Evolutionary conservation across 1,140 invertebrate species (phyloP).

Genomic region (Dryas iulia): DNA sequence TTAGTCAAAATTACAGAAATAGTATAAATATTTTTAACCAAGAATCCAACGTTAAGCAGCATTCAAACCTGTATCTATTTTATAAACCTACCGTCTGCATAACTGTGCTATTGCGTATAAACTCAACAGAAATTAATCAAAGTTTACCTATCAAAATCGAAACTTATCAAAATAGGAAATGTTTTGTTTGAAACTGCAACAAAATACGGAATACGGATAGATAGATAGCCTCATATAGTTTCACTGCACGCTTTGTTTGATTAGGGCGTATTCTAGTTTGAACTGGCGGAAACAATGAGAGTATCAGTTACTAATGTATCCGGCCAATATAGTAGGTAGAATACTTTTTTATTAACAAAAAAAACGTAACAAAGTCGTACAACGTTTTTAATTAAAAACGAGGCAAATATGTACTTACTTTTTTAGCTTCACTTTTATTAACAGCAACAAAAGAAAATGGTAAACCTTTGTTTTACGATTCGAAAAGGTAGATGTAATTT

Average conservation of each 20-base stretch:
- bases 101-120: too few relatives aligned
- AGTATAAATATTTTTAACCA: too few relatives aligned
- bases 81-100: too few relatives aligned
- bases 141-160: background rate
- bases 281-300: background rate
- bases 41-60: too few relatives aligned
- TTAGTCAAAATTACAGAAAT: too few relatives aligned
- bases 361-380: background rate
- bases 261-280: background rate
- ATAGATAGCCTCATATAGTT: background rate
- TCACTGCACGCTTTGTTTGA: background rate
- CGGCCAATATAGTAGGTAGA: background rate
- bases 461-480: constrained; percentile 7
- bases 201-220: background rate
- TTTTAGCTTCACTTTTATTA: constrained; percentile 9
- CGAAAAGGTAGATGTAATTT: constrained; percentile 9
- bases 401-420: background rate
- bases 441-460: constrained; percentile 9
- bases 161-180: background rate
- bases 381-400: background rate
- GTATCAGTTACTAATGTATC: constrained; percentile 16
- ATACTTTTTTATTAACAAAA: background rate
- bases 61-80: too few relatives aligned
- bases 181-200: background rate
- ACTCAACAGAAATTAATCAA: background rate